These are phyloP conservation scores for Ovis aries DNA, from an alignment of 2,113 vertebrate species.

Conservation along the genomic window ARS-UI_Ramb_v3.0 NC_056056.1:132414501-132415000, in stretches of 20 bases:
- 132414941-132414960: slow-evolving; percentile 66
- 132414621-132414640: accelerated
- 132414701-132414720: neutral
- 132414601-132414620: neutral
- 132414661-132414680: neutral
- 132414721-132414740: neutral
- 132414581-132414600: neutral
- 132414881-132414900: neutral
- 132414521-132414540: neutral
- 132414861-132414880: neutral
- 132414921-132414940: slow-evolving; percentile 33
- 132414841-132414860: slow-evolving; percentile 11
- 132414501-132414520: neutral
- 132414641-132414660: neutral
- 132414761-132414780: neutral
- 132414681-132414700: neutral
- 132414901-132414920: slow-evolving; percentile 23
- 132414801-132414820: neutral
- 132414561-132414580: neutral
- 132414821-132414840: neutral
- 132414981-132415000: slow-evolving; percentile 20
- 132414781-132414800: neutral
- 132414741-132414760: neutral
- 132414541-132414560: neutral
- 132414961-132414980: slow-evolving; percentile 58